Evolutionary conservation across 2,113 vertebrate genomes (phyloP), one percentile per base, ranked within the genome.

Genomic region (Passerina amoena): DNA sequence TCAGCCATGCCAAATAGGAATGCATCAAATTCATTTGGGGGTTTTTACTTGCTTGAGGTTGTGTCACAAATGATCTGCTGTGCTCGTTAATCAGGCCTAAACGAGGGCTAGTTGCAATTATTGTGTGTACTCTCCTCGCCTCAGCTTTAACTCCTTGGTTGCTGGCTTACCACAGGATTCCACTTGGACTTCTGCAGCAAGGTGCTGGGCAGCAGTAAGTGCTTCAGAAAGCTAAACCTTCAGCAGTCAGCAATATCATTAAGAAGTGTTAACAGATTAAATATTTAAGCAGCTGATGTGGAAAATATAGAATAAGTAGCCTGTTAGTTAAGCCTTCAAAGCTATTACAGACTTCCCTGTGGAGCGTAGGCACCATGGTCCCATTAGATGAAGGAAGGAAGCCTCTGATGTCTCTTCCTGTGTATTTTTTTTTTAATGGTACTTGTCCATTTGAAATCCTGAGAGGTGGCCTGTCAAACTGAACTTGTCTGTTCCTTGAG

Each of bases 291-390:
- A 64, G 51, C 75, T 78, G n/a, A 23, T 78, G n/a, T 75, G 51
- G 51, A 66, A 93, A 86, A 37, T 68, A 53, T 73, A 51, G 70
- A 80, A 82, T 85, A 44, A 85, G 89, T 50, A 85, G 35, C 45
- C 40, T 90, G 66, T 35, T 66, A 85, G 50, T 69, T 82, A 65
- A 90, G 45, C 18, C 87, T 95, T 95, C 70, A 80, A 69, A 93
- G 59, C 16, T 83, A 1, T 69, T 63, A 73, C 14, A 72, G 50
- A n/a, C 33, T 87, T 82, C 38, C 57, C 38, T 2, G 9, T n/a
- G 59, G 68, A 82, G 23, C 1, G 0, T n/a, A 37, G 48, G 60
- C 70, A 71, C 27, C 1, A 4, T 50, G 50, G 35, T 60, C 16
- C 37, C 45, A 53, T 60, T 53, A 68, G 48, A 19, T 45, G 40